These are phyloP conservation scores for Stenotaenia linearis DNA, from an alignment of 2,888 invertebrate genomes.

Conservation along the genomic window DNA sequence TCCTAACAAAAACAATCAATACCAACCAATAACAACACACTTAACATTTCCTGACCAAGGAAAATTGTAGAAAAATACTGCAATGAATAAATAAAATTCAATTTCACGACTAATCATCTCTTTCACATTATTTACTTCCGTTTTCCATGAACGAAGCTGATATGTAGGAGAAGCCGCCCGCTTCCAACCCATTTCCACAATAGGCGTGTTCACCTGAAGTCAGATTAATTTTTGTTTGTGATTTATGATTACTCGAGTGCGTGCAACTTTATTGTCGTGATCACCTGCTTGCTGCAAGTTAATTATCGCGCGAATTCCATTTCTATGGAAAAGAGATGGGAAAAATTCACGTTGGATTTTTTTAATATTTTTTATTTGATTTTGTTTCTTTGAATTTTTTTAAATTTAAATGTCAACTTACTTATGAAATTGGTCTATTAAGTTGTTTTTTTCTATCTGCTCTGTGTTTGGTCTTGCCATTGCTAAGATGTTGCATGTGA, in stretches of 20 bases:
- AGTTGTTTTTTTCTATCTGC: constrained; percentile 65
- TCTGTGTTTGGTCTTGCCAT: constrained; percentile 79
- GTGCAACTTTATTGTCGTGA: constrained; percentile 51
- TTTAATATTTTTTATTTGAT: neutral
- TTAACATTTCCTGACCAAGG: constrained; percentile 53
- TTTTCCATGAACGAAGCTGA: constrained; percentile 78
- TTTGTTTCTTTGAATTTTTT: neutral
- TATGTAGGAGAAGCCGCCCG: constrained; percentile 77
- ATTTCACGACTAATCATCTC: neutral
- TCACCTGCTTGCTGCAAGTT: constrained; percentile 80
- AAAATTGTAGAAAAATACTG: constrained; percentile 87
- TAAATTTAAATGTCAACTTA: constrained; percentile 42
- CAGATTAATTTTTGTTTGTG: neutral
- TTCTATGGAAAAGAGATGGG: neutral
- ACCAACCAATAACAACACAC: neutral
- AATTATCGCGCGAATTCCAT: constrained; percentile 71
- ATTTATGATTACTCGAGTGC: neutral
- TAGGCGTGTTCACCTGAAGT: constrained; percentile 57
- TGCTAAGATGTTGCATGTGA: constrained; percentile 79
- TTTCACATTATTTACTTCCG: constrained; percentile 58
- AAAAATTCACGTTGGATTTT: neutral
- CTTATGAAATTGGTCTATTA: constrained; percentile 70
- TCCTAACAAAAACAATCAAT: constrained; percentile 50
- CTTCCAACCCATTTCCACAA: constrained; percentile 68
- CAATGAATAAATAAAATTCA: neutral